These are phyloP conservation scores for Argentina silus DNA, from an alignment of 2,797 vertebrate species.

Conservation along the genomic window DNA sequence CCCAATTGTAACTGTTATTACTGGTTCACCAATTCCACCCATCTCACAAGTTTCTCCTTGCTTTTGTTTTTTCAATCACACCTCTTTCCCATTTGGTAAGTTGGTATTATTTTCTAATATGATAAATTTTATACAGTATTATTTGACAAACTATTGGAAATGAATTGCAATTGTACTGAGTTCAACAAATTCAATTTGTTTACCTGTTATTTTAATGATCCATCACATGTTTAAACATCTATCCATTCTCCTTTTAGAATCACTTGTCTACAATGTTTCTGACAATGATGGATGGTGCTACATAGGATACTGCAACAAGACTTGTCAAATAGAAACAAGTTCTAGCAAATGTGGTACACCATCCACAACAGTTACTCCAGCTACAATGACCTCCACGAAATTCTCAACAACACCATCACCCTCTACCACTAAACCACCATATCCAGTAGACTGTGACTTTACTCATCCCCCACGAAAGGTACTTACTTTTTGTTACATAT, in stretches of 20 bases:
- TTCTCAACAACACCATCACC: not conserved
- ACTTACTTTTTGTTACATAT: not conserved
- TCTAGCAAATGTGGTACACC: fast-evolving
- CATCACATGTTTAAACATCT: not conserved
- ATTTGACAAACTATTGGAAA: not conserved
- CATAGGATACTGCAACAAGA: slow-evolving; percentile 62
- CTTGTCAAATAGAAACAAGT: slow-evolving; percentile 49
- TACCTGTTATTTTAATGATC: not conserved
- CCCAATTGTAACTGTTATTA: not conserved
- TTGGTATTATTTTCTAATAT: not conserved
- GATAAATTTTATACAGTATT: not conserved
- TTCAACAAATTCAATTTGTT: not conserved
- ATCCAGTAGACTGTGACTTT: slow-evolving; percentile 4
- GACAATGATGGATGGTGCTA: slow-evolving; percentile 75
- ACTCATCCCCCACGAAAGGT: slow-evolving; percentile 60
- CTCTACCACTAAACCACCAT: not conserved
- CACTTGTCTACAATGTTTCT: slow-evolving; percentile 66
- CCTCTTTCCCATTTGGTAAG: slow-evolving; percentile 26
- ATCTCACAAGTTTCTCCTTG: not conserved
- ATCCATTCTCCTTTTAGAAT: slow-evolving; percentile 55
- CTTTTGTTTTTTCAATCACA: slow-evolving; percentile 18
- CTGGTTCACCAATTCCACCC: not conserved
- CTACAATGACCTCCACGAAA: not conserved
- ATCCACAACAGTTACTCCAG: fast-evolving
- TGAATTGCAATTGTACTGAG: not conserved